Conservation (phyloP, 2,113 vertebrate species). For the Psilopogon haemacephalus region DNA sequence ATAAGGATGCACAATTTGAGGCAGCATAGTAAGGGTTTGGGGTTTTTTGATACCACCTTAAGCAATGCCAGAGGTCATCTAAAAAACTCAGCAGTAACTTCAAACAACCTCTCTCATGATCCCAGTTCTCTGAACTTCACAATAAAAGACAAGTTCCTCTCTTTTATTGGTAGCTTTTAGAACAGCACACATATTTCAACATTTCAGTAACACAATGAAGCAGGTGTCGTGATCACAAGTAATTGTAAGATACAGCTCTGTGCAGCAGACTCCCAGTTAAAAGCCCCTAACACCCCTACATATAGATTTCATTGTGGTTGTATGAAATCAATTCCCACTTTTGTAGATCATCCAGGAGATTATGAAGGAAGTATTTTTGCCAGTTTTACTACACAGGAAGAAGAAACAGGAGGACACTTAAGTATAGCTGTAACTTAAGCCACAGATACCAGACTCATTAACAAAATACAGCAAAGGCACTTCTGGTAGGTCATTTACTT, state of each 20-base stretch:
- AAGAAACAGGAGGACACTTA: not conserved
- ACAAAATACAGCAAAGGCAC: not conserved
- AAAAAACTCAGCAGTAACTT: not conserved
- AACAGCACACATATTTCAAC: not conserved
- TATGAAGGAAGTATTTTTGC: not conserved
- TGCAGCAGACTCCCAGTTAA: not conserved
- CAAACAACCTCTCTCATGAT: not conserved
- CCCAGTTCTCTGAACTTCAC: not conserved
- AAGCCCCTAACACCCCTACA: not conserved
- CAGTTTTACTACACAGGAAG: not conserved
- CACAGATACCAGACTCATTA: not conserved
- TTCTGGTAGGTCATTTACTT: conserved; percentile 63
- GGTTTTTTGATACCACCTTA: not conserved
- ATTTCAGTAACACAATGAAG: not conserved
- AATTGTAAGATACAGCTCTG: not conserved
- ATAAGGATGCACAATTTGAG: not conserved
- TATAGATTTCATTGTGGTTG: not conserved
- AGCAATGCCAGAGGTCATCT: not conserved
- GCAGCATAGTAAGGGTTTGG: not conserved
- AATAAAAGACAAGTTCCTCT: not conserved
- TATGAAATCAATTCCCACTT: not conserved
- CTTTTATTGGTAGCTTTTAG: not conserved
- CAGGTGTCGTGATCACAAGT: not conserved
- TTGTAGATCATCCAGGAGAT: not conserved
- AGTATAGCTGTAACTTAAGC: not conserved